Conservation (phyloP, 2,797 vertebrate genomes). For the Sorex maritimensis region DNA sequence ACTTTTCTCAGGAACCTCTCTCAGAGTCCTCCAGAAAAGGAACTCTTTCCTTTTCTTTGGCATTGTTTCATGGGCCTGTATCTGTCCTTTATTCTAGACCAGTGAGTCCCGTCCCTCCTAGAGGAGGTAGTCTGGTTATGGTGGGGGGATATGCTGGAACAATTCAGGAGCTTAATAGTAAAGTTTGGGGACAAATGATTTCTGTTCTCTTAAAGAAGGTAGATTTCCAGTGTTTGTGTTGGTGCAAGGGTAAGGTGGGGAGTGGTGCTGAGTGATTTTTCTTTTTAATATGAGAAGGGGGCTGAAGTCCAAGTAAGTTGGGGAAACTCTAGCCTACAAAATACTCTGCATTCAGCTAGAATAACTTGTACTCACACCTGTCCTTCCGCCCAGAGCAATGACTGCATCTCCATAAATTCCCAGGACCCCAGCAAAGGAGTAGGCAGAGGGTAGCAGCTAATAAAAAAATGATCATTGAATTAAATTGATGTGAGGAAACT, state of each 20-base stretch:
- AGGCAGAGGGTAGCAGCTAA: background rate
- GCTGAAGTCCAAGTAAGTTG: no score
- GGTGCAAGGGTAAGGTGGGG: no score
- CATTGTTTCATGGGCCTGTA: background rate
- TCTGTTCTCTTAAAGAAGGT: no score
- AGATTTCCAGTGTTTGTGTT: no score
- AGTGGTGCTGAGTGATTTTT: no score
- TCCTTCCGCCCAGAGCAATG: background rate
- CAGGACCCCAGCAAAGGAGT: background rate
- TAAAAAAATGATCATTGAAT: conserved; percentile 31
- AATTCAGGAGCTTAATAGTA: no score
- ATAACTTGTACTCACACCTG: background rate
- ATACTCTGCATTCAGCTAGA: background rate
- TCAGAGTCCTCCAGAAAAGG: background rate
- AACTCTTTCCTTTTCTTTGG: background rate
- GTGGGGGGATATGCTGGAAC: no score
- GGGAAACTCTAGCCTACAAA: background rate
- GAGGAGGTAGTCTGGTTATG: no score
- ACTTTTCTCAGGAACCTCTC: background rate
- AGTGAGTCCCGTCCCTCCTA: no score
- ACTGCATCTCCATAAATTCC: background rate
- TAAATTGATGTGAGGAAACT: conserved; percentile 26
- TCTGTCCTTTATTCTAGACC: no score
- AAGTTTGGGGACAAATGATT: no score
- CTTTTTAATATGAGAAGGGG: no score